Evolutionary conservation across 2,797 vertebrate genomes (phyloP).

Genomic region (Dendrocincla fuliginosa): DNA sequence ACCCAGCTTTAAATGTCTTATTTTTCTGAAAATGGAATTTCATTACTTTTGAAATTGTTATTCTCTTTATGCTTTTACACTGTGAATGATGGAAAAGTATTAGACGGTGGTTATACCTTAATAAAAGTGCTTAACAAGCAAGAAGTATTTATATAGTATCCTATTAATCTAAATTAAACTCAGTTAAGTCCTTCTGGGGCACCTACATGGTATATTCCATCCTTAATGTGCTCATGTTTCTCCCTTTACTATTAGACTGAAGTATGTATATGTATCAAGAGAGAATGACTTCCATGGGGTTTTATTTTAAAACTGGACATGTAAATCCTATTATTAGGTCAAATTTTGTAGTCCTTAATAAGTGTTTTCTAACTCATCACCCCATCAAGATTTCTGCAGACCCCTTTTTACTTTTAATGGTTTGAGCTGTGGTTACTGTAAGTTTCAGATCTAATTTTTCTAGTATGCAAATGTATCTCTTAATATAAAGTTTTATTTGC

Average conservation of each 20-base stretch:
- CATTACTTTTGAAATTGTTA: slow-evolving; percentile 20
- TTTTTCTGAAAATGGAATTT: slow-evolving; percentile 35
- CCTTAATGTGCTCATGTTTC: slow-evolving; percentile 42
- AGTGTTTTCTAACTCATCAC: neutral
- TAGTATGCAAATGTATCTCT: slow-evolving; percentile 35
- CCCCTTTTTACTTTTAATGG: neutral
- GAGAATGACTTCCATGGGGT: slow-evolving; percentile 24
- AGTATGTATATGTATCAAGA: slow-evolving; percentile 5
- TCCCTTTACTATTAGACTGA: slow-evolving; percentile 35
- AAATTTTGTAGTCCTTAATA: neutral
- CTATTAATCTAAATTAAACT: slow-evolving; percentile 69
- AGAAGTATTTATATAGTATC: slow-evolving; percentile 59
- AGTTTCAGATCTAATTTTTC: slow-evolving; percentile 25
- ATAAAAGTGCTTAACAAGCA: slow-evolving; percentile 66
- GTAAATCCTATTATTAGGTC: slow-evolving; percentile 27
- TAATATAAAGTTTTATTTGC: slow-evolving; percentile 45
- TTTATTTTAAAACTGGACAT: slow-evolving; percentile 30
- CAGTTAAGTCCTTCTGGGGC: slow-evolving; percentile 29
- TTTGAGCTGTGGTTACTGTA: neutral
- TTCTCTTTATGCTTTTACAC: slow-evolving; percentile 30
- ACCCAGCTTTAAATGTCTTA: neutral
- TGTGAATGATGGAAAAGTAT: slow-evolving; percentile 35
- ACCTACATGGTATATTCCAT: slow-evolving; percentile 29
- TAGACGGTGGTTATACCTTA: slow-evolving; percentile 55
- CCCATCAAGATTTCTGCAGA: neutral